Evolutionary conservation across 2,797 vertebrate species (phyloP), one percentile per base, ranked within the genome.

Genomic region (Syngnathus acus): DNA sequence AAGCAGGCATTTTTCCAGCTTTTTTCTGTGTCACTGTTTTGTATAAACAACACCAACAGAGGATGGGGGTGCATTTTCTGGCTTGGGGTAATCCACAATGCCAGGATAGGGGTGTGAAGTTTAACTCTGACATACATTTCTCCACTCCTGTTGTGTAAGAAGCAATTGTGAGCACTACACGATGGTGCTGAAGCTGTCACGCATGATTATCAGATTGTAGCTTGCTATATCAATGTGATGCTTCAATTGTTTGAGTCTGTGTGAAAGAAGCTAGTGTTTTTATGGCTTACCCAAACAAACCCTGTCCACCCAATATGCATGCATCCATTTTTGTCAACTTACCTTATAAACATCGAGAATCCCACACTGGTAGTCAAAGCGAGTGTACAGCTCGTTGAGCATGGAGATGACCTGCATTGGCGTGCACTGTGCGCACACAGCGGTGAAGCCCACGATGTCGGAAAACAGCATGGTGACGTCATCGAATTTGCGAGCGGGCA

Each of bases 331-430:
- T 43, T n/a, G 40, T 69, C 59, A n/a, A 78, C 82, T 73, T 51
- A 98, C 97, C 95, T 99, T 99, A 72, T 98, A 99, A 82, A 98
- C 94, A 65, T 99, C 97, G 78, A 99, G 91, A 72, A 96, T 94
- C 62, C 97, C 97, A 68, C 97, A 99, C 86, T 99, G 97, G 89
- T 99, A 95, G 89, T 99, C 97, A 61, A 99, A 99, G 71, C 95
- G 92, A 0, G 97, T 99, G 87, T 99, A 99, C 21, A 99, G 92
- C 73, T 98, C 96, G 0, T 99, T 99, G 78, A 99, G 90, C 97
- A 99, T 99, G 86, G 95, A 96, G 92, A 99, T 98, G 77, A 99
- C 97, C 87, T 99, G 97, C 96, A 99, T 97, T 64, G 97, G 97
- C 0, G 97, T 99, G 66, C 96, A 98, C 89, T 99, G 95, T 0